Base-by-base conservation (phyloP, 2,888 invertebrate genomes). In the Lochmaea crataegi region DNA sequence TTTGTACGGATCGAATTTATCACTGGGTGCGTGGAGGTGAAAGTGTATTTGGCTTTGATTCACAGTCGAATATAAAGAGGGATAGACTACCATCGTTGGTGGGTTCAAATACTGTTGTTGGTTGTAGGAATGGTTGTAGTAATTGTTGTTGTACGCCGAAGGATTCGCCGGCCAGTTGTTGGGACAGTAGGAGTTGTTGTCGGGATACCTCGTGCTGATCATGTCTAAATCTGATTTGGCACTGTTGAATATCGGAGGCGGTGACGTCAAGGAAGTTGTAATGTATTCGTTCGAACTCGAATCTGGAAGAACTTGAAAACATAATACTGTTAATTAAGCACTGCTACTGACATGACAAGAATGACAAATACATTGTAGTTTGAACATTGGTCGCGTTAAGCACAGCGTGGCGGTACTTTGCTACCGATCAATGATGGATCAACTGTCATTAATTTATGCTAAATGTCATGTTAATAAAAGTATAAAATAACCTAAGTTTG, bases 21-120 rank as follows among this genome's bases (percentile, higher is more conserved):
- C 92, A 7, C 89, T 72, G 26, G 75, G 80, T 65, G 92, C 91
- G 85, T 95, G 94, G 41, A 94, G 86, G 82, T 95, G 95, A 26
- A 95, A 89, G 83, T 95, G 95, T 75, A 95, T 94, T 88, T 95
- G 94, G 85, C 94, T 95, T 86, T 95, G 94, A 84, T 95, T 95
- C 68, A 95, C 94, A 11, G 76, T 76, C 32, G 94, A 94, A 57
- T 94, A 94, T 85, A 94, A 94, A 0, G 94, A 88, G 82, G 94
- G 94, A 82, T 91, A 92, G 0, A 94, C 89, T 22, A 95, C 91
- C 91, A 94, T 92, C 72, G 2, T 92, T 18, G 68, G 90, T 2
- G 90, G 87, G 79, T 90, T 90, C 73, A 90, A 89, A 85, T 91
- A 92, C 5, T 89, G 88, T 76, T 91, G 89, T 81, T 91, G 91